Evolutionary conservation across 2,113 vertebrate species (phyloP), one percentile per base, ranked within the genome.

Genomic region (Myxocyprinus asiaticus): DNA sequence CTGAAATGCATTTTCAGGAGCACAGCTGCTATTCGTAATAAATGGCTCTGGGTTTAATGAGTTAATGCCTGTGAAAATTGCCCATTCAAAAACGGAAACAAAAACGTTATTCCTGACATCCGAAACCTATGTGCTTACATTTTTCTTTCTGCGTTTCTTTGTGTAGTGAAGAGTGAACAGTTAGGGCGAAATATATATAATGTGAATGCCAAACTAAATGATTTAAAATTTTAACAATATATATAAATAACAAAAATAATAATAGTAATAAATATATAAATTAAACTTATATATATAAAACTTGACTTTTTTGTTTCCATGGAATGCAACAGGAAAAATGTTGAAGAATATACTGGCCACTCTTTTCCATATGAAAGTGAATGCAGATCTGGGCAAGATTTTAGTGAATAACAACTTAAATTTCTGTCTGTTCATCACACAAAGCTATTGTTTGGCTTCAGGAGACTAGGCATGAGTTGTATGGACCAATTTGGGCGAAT

Each of bases 1-100:
- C 59, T 76, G 51, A 83, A 76, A 53, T 76, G n/a, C 63, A 71
- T 53, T 75, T 70, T 33, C 48, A 61, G 45, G 44, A 80, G 78
- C 67, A 51, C 78, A 67, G 59, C 33, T 4, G 64, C 22, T 53
- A 66, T 59, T 51, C 9, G 53, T 67, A 65, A 65, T 53, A 64
- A 53, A 76, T 76, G 47, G 62, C 78, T 9, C 10, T 53, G 50
- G 69, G 68, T 72, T 64, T 79, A 71, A 64, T 64, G 11, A 72
- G 50, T 64, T 76, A 76, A 76, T 76, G 74, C 14, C 61, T 76
- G 9, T 55, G 50, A 76, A 76, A 64, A 65, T 53, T 55, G 74
- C 33, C 59, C 61, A n/a, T 63, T 65, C 73, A 53, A 53, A 65
- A 53, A 8, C 11, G 73, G 62, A 76, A 65, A 42, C 9, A 53